phyloP scores from a whole-genome alignment of 2,113 vertebrate species.

The Heliornis fulica region DNA sequence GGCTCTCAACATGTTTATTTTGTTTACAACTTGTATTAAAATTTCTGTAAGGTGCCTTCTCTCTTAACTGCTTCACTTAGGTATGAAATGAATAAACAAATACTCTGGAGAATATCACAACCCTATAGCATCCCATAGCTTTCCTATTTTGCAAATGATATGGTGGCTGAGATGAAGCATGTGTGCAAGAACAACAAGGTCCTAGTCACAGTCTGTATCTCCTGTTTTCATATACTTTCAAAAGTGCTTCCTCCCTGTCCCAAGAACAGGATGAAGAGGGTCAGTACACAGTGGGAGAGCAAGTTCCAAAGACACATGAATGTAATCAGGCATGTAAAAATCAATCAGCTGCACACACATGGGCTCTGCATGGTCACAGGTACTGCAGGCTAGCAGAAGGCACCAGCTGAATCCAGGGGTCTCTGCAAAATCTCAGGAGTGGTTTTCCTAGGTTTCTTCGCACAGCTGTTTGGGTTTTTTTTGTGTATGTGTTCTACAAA shows the following conservation, averaged over 20 bases:
- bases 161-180: background rate
- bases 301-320: background rate
- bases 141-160: background rate
- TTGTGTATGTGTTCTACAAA: background rate
- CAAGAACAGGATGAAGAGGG: background rate
- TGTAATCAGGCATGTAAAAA: background rate
- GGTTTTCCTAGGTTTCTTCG: background rate
- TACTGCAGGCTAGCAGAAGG: background rate
- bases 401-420: background rate
- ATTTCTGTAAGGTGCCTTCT: background rate
- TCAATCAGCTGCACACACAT: background rate
- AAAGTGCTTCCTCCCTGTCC: background rate
- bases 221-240: background rate
- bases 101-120: background rate
- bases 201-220: background rate
- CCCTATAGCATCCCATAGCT: background rate
- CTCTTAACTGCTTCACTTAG: background rate
- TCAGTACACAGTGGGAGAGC: background rate
- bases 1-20: background rate
- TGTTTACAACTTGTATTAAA: background rate
- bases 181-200: background rate
- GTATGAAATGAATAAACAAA: background rate
- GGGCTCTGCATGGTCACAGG: background rate
- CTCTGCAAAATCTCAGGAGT: background rate
- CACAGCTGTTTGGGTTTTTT: background rate